These are phyloP conservation scores for Sciurus vulgaris DNA, from an alignment of 2,797 vertebrate genomes.

Conservation along the genomic window DNA sequence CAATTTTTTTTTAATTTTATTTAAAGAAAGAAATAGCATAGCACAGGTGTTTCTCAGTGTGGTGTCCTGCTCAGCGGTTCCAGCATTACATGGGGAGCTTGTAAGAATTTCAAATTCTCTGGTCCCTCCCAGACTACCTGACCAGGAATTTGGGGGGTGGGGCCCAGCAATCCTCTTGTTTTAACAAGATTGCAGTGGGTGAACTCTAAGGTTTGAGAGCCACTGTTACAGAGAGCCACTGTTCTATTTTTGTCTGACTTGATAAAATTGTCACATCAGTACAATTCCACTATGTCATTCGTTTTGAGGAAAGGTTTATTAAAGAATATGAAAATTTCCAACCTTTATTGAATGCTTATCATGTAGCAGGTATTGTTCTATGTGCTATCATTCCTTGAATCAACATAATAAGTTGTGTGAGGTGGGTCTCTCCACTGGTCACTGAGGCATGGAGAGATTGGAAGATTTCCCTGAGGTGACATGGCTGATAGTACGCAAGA, in stretches of 20 bases:
- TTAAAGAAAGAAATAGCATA: background rate
- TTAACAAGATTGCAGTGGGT: background rate
- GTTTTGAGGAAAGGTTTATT: background rate
- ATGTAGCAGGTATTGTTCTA: background rate
- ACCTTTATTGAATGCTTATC: background rate
- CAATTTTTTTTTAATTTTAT: too few species aligned
- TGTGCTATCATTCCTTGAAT: background rate
- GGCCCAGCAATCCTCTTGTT: background rate
- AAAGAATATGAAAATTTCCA: background rate
- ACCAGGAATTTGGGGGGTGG: background rate
- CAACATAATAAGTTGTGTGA: background rate
- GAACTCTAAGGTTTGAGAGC: background rate
- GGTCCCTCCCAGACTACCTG: background rate
- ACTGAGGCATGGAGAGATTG: background rate
- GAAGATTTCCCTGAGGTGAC: background rate
- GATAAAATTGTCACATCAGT: conserved; percentile 32
- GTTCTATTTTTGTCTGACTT: background rate
- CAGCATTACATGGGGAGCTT: background rate
- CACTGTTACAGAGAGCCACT: background rate
- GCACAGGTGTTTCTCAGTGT: background rate
- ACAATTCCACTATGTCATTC: background rate
- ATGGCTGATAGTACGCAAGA: background rate
- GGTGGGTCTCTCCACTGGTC: background rate
- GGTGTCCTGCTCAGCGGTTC: background rate
- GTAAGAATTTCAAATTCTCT: background rate